A percentile compares a stretch with the other conserved stretches of the same genome.
Conservation (phyloP, 2,888 invertebrate species). For the Andrena bucephala region DNA sequence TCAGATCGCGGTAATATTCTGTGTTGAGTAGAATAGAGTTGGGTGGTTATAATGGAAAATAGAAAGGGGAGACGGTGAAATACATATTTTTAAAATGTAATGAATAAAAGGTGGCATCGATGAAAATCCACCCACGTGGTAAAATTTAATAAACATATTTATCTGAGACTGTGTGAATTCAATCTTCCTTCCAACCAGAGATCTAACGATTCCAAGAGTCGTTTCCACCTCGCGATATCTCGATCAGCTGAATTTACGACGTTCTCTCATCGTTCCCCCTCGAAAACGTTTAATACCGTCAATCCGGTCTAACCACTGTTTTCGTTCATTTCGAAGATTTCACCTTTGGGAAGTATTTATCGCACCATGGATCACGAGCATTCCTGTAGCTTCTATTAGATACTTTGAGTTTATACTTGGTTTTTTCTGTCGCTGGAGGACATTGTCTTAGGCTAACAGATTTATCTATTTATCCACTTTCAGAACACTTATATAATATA, state of each 20-base stretch:
- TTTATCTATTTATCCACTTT: too few relatives aligned
- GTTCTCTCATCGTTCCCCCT: slow-evolving; percentile 12
- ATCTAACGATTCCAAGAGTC: slow-evolving; percentile 36
- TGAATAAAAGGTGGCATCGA: background rate
- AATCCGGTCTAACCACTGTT: slow-evolving; percentile 19
- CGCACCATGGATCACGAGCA: background rate
- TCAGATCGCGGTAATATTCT: too few relatives aligned
- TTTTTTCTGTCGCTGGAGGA: too few relatives aligned
- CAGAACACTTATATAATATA: too few relatives aligned
- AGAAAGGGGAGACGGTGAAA: too few relatives aligned
- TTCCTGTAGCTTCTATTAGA: background rate
- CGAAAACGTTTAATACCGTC: slow-evolving; percentile 58
- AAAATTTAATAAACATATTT: background rate
- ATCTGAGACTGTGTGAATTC: background rate
- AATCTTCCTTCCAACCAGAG: slow-evolving; percentile 8
- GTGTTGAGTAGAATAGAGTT: too few relatives aligned
- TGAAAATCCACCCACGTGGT: slow-evolving; percentile 30
- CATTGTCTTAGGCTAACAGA: too few relatives aligned
- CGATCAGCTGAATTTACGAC: slow-evolving; percentile 69
- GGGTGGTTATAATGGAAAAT: too few relatives aligned
- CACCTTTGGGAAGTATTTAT: slow-evolving; percentile 35
- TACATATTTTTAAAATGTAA: slow-evolving; percentile 5
- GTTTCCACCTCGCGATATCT: slow-evolving; percentile 40
- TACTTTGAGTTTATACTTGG: background rate
- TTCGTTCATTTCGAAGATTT: slow-evolving; percentile 45